These are phyloP conservation scores for Saturnia japonica DNA, from an alignment of 2,888 invertebrate species.

Conservation along the genomic window DNA sequence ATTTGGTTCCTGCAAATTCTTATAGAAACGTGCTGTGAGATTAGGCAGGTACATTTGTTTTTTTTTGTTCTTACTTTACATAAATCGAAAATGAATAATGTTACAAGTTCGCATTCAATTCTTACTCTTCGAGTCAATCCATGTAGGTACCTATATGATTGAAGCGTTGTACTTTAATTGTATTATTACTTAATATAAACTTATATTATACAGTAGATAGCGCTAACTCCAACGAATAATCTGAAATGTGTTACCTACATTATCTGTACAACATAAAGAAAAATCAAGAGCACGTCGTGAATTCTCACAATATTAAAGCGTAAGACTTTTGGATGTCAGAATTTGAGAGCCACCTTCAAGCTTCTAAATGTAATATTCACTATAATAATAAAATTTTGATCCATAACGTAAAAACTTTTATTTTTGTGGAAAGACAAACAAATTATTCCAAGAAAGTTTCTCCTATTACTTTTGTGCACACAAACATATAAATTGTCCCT, in stretches of 20 bases:
- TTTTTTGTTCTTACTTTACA: no score
- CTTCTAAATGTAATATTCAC: background rate
- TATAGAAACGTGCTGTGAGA: no score
- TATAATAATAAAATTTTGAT: background rate
- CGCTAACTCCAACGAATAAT: background rate
- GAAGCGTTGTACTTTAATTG: background rate
- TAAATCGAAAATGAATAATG: no score
- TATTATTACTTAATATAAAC: background rate
- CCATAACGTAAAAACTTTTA: background rate
- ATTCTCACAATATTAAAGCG: background rate
- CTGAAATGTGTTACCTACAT: background rate
- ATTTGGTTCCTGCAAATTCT: no score
- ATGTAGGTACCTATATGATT: background rate
- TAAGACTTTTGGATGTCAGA: background rate
- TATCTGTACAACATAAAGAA: background rate
- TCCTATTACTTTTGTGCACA: background rate
- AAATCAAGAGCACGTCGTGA: background rate
- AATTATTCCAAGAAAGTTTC: conserved; percentile 2
- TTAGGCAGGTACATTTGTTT: no score
- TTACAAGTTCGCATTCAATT: background rate
- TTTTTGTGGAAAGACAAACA: background rate
- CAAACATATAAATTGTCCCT: conserved; percentile 8
- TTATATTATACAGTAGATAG: background rate
- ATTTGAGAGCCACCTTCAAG: background rate
- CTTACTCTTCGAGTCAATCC: background rate